phyloP scores from a whole-genome alignment of 2,113 vertebrate genomes.

The Pheucticus melanocephalus region DNA sequence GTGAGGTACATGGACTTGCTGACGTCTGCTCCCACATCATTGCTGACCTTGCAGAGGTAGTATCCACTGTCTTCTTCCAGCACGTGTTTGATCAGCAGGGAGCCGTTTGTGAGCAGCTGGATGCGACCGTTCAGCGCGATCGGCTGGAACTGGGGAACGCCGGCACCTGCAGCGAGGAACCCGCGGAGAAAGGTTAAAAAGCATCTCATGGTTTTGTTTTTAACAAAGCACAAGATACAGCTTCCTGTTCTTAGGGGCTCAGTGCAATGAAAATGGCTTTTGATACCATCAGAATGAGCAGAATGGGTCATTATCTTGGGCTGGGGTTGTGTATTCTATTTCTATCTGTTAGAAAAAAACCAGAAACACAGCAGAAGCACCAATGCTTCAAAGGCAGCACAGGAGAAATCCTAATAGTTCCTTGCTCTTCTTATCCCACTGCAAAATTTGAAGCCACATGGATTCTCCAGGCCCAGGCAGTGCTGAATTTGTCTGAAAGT shows the following conservation, averaged over 20 bases:
- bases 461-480: neutral
- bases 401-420: neutral
- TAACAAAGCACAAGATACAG: neutral
- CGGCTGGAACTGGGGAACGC: constrained; percentile 96
- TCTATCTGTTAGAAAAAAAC: neutral
- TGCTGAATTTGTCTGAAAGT: neutral
- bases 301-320: neutral
- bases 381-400: neutral
- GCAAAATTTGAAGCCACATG: neutral
- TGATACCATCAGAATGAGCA: fast-evolving
- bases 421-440: neutral
- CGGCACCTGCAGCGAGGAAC: constrained; percentile 78
- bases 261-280: neutral
- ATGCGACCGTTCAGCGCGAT: constrained; percentile 92
- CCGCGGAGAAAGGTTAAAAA: fast-evolving
- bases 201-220: fast-evolving
- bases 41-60: constrained; percentile 99
- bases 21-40: constrained; percentile 99
- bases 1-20: constrained; percentile 99
- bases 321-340: neutral
- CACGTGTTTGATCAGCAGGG: constrained; percentile 94
- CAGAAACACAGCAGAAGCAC: too few species aligned
- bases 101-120: constrained; percentile 93
- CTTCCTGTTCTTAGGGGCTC: neutral
- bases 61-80: constrained; percentile 97